Percentiles rank a stretch among this genome's conserved stretches.
Evolutionary conservation across 2,113 vertebrate species (phyloP).

Genomic region (Phodopus roborovskii): DNA sequence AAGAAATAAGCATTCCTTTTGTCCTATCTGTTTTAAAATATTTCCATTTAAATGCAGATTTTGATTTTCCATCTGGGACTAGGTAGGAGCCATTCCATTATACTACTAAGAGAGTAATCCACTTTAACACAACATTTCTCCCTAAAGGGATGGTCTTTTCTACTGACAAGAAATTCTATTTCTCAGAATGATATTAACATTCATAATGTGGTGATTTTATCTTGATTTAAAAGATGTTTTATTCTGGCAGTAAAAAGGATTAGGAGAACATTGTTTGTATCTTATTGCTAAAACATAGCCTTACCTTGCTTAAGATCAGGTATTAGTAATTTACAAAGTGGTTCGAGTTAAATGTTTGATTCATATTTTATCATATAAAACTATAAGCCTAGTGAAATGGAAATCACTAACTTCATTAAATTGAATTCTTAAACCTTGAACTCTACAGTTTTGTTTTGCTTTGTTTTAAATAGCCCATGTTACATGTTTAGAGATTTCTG

Average conservation of each 20-base stretch:
- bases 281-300: slow-evolving; percentile 67
- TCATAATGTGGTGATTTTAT: slow-evolving; percentile 82
- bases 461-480: slow-evolving; percentile 61
- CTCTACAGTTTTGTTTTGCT: neutral
- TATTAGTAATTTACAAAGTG: slow-evolving; percentile 76
- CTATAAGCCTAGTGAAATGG: slow-evolving; percentile 56
- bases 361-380: slow-evolving; percentile 46
- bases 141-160: slow-evolving; percentile 82
- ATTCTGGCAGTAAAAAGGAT: slow-evolving; percentile 78
- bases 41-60: slow-evolving; percentile 87
- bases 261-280: slow-evolving; percentile 74
- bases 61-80: slow-evolving; percentile 85
- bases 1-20: slow-evolving; percentile 74
- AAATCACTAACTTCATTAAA: slow-evolving; percentile 73
- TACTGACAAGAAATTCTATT: slow-evolving; percentile 83
- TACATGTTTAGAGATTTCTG: slow-evolving; percentile 58
- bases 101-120: slow-evolving; percentile 83
- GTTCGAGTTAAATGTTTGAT: neutral
- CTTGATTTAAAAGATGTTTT: slow-evolving; percentile 84
- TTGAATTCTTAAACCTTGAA: slow-evolving; percentile 65
- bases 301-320: slow-evolving; percentile 70
- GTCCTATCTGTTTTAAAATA: slow-evolving; percentile 81
- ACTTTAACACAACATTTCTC: slow-evolving; percentile 84
- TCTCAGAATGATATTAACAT: slow-evolving; percentile 83
- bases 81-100: slow-evolving; percentile 82